These are phyloP conservation scores for Crossaster papposus DNA, from an alignment of 53 echinoderm and acorn worm genomes.

Conservation along the genomic window DNA sequence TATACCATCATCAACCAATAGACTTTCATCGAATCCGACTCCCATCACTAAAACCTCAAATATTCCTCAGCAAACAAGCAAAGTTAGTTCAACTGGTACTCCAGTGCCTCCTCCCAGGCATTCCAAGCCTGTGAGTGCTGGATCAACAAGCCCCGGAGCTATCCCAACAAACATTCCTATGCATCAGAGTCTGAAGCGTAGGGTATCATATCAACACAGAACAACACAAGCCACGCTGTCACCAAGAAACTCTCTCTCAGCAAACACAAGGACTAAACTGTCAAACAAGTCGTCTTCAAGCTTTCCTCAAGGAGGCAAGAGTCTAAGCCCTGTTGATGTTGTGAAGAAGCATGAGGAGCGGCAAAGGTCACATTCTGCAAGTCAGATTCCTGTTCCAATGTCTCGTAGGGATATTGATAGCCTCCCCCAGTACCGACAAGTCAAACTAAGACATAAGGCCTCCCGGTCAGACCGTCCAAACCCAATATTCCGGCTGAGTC, in stretches of 20 bases:
- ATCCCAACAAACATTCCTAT: constrained; percentile 10
- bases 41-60: neutral
- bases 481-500: constrained; percentile 36
- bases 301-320: neutral
- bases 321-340: neutral
- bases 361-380: constrained; percentile 31
- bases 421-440: constrained; percentile 24
- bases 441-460: constrained; percentile 32
- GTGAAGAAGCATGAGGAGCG: neutral
- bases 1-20: neutral
- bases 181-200: constrained; percentile 4
- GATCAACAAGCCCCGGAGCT: constrained; percentile 11
- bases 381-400: constrained; percentile 32
- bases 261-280: neutral
- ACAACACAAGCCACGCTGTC: neutral
- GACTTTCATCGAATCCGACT: neutral
- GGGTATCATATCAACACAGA: neutral
- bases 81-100: neutral
- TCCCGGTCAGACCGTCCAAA: constrained; percentile 20
- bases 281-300: constrained; percentile 15
- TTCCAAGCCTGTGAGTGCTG: neutral
- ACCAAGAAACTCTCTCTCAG: neutral
- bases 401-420: neutral
- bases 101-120: constrained; percentile 32
- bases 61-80: neutral